Percentiles rank a stretch among this genome's conserved stretches.
These are phyloP conservation scores for Glareola pratincola DNA, from an alignment of 2,113 vertebrate species.

Conservation along the genomic window DNA sequence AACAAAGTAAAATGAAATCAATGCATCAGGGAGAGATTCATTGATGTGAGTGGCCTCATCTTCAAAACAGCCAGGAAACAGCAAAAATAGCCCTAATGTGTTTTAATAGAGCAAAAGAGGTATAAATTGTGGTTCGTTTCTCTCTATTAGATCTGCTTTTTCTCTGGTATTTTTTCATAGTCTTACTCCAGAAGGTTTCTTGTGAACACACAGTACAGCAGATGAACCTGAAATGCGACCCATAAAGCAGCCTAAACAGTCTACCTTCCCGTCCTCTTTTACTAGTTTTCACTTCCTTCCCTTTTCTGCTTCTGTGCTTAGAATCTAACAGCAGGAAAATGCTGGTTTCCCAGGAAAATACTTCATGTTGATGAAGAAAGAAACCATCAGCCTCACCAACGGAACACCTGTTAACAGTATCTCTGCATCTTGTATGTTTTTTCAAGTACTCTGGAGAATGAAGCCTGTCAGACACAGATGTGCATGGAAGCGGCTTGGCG, in stretches of 20 bases:
- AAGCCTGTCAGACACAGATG: not conserved
- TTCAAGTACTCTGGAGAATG: not conserved
- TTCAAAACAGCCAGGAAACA: not conserved
- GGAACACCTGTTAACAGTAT: not conserved
- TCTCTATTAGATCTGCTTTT: not conserved
- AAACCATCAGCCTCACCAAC: not conserved
- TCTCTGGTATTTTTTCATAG: not conserved
- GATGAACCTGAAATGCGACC: not conserved
- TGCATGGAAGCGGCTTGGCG: not conserved
- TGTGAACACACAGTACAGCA: not conserved
- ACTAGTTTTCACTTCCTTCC: not conserved
- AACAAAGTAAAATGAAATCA: constrained; percentile 25
- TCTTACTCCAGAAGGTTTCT: not conserved
- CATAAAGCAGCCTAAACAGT: not conserved
- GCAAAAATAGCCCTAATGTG: not conserved
- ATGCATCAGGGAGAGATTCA: not conserved
- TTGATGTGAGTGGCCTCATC: not conserved
- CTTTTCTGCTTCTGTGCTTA: not conserved
- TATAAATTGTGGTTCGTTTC: not conserved
- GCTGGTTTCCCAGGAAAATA: not conserved
- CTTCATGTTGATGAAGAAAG: not conserved
- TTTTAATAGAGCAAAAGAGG: not conserved
- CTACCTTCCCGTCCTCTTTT: not conserved
- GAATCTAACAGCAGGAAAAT: not conserved
- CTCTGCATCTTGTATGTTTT: not conserved